phyloP scores from a whole-genome alignment of 1,140 invertebrate genomes.

The Meloidogyne floridensis region DNA sequence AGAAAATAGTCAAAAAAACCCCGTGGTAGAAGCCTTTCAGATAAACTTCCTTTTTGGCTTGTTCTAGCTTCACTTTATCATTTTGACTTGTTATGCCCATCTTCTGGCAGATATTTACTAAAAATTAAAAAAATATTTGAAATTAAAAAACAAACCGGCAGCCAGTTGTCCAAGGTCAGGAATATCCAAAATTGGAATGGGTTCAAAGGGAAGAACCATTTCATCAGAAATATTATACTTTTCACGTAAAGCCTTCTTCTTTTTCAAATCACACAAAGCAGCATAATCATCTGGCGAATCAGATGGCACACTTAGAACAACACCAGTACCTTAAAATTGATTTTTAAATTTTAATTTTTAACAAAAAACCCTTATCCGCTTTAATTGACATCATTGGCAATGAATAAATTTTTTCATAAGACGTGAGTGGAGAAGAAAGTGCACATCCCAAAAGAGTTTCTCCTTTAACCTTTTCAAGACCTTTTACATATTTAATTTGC shows the following conservation, averaged over 20 bases:
- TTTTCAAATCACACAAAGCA: constrained; percentile 89
- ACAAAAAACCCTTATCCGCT: constrained; percentile 79
- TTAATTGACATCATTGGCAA: constrained; percentile 97
- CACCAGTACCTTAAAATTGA: constrained; percentile 77
- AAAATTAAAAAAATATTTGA: constrained; percentile 65
- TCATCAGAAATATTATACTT: constrained; percentile 89
- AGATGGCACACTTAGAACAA: constrained; percentile 96
- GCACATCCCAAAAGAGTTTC: constrained; percentile 76
- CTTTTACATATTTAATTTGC: constrained; percentile 73
- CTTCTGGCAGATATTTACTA: constrained; percentile 79
- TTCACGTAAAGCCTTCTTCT: constrained; percentile 85
- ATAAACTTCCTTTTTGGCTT: constrained; percentile 89
- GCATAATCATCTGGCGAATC: constrained; percentile 98
- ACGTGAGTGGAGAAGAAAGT: constrained; percentile 81
- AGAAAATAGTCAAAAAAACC: constrained; percentile 55
- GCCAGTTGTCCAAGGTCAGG: constrained; percentile 73
- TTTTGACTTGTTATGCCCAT: constrained; percentile 97
- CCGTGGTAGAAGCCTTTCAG: constrained; percentile 95
- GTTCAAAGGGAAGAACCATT: constrained; percentile 84
- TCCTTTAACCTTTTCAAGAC: constrained; percentile 67
- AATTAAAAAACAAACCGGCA: not conserved
- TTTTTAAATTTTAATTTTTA: not conserved
- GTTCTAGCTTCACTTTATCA: constrained; percentile 85
- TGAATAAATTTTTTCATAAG: constrained; percentile 82
- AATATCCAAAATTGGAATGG: constrained; percentile 88